Evolutionary conservation across 2,888 invertebrate genomes (phyloP), one percentile per base, ranked within the genome.

Genomic region (Hyposoter dolosus): DNA sequence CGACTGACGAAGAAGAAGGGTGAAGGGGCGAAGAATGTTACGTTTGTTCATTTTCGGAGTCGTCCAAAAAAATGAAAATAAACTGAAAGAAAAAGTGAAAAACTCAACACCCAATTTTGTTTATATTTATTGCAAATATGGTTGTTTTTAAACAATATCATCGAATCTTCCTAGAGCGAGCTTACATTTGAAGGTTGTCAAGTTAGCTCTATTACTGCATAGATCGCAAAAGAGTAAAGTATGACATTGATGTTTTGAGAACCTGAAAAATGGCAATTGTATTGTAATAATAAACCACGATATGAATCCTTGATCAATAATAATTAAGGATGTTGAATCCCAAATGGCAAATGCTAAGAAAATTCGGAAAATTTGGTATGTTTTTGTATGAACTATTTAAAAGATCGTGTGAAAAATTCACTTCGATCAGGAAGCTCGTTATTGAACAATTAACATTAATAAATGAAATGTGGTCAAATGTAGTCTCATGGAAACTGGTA

Each of bases 231-330:
- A 83, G 71, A 4, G 77, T 83, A 35, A 83, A 83, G 66, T 83
- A 83, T 19, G 82, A 82, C 60, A 82, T 63, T 10, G 83, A 77
- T n/a, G 83, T 83, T 45, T 83, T 83, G 53, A 83, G 40, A 32
- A 83, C 83, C 83, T 83, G 66, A 7, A 68, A 53, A 15, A 77
- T 9, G 28, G n/a, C 15, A 63, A 71, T 53, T 17, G 12, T 12
- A 2, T 19, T 5, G 10, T 9, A 32, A 10, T 2, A 63, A 45
- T 63, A 1, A 19, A 63, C 63, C n/a, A 1, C 6, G 17, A 6
- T 40, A 10, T 40, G 28, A 1, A 47, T 17, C 40, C 3, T 4
- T 65, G 43, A 53, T 4, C 2, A 7, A 74, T 47, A 47, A 63
- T 17, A 63, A 45, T 28, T 17, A 50, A 2, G 3, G 17, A 28